Conservation (phyloP, 2,888 invertebrate species). For the Amitus sp. region DNA sequence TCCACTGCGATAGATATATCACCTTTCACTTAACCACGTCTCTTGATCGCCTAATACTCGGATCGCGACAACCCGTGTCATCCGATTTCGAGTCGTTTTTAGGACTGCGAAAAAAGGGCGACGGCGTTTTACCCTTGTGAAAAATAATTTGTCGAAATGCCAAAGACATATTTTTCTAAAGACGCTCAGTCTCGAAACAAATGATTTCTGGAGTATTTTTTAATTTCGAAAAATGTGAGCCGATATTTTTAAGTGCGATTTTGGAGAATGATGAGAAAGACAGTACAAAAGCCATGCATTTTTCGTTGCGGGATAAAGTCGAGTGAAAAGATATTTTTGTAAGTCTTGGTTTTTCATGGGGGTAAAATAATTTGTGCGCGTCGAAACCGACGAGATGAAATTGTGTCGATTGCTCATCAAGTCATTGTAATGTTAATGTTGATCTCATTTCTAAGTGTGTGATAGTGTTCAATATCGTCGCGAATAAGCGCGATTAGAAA, state of each 20-base stretch:
- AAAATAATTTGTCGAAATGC: slow-evolving; percentile 2
- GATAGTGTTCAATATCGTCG: slow-evolving; percentile 36
- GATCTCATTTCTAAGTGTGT: slow-evolving; percentile 55
- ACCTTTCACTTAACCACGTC: slow-evolving; percentile 15
- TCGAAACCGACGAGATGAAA: slow-evolving; percentile 19
- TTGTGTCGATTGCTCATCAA: slow-evolving; percentile 18
- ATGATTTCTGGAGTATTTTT: no score
- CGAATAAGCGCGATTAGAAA: slow-evolving; percentile 4
- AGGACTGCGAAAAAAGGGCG: no score
- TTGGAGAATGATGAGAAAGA: no score
- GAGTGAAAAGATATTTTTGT: not conserved
- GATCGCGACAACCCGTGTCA: not conserved
- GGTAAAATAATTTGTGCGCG: slow-evolving; percentile 16
- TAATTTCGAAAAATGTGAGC: no score
- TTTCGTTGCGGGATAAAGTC: not conserved
- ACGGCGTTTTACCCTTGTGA: slow-evolving; percentile 7
- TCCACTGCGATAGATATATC: slow-evolving; percentile 46
- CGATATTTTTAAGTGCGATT: no score
- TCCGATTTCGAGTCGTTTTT: not conserved
- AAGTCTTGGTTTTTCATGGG: slow-evolving; percentile 22
- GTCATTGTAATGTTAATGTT: slow-evolving; percentile 46
- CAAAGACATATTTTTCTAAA: slow-evolving; percentile 1
- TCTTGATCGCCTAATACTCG: slow-evolving; percentile 3
- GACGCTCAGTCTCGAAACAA: no score
- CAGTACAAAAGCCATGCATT: not conserved